These are phyloP conservation scores for Drosophila meridiana DNA, from an alignment of 2,888 invertebrate genomes.

Conservation along the genomic window DNA sequence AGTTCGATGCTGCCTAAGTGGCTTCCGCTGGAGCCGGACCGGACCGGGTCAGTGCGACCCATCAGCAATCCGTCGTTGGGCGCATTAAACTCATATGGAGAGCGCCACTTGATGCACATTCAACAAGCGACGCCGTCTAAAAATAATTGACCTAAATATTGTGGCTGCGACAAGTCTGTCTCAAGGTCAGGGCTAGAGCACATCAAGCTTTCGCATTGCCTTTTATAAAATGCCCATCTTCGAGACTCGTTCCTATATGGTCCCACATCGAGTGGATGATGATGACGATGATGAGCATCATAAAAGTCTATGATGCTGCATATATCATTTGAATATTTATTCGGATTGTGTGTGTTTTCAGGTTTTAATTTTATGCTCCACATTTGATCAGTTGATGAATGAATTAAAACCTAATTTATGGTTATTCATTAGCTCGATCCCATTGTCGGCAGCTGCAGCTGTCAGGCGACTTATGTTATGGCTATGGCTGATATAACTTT, in stretches of 20 bases:
- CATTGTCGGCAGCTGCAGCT: slow-evolving; percentile 16
- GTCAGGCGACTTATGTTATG: slow-evolving; percentile 8
- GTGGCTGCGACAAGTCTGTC: slow-evolving; percentile 57
- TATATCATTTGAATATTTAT: slow-evolving; percentile 63
- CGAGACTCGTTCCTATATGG: slow-evolving; percentile 26
- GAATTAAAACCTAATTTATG: slow-evolving; percentile 40
- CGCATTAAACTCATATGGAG: slow-evolving; percentile 39
- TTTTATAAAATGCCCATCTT: slow-evolving; percentile 35
- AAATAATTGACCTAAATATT: slow-evolving; percentile 75
- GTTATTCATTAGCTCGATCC: slow-evolving; percentile 20
- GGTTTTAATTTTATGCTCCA: slow-evolving; percentile 45
- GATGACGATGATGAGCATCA: slow-evolving; percentile 4
- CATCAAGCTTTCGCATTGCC: slow-evolving; percentile 28
- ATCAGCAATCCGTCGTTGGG: slow-evolving; percentile 64
- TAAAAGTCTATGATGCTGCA: slow-evolving; percentile 15
- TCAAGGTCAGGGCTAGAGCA: slow-evolving; percentile 46
- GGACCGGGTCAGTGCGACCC: slow-evolving; percentile 6
- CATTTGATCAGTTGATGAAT: slow-evolving; percentile 59
- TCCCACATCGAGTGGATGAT: slow-evolving; percentile 11
- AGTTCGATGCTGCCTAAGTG: slow-evolving; percentile 50
- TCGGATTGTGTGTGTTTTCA: slow-evolving; percentile 11
- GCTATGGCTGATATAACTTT: slow-evolving; percentile 27
- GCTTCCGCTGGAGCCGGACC: slow-evolving; percentile 51
- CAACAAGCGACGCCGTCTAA: slow-evolving; percentile 42
- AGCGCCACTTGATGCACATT: slow-evolving; percentile 61